Evolutionary conservation across 2,888 invertebrate genomes (phyloP).

Genomic region (Rotaria socialis): DNA sequence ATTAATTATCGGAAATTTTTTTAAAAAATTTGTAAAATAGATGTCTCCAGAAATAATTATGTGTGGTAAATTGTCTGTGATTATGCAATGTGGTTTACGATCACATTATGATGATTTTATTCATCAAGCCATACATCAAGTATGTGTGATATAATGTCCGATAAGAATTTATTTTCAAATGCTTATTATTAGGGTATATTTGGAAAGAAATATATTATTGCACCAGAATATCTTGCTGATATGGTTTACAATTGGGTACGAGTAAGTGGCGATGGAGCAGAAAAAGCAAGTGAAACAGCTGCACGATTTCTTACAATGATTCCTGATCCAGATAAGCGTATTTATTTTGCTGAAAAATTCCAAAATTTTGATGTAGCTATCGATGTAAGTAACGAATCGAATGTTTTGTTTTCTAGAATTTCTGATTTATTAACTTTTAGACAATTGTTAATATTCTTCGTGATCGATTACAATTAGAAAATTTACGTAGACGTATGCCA

Average conservation of each 20-base stretch:
- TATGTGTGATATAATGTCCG: not conserved
- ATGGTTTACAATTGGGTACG: not conserved
- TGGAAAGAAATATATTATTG: not conserved
- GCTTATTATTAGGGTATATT: not conserved
- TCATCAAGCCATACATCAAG: not conserved
- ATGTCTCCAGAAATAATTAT: slow-evolving; percentile 20
- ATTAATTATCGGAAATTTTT: too few species aligned
- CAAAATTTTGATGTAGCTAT: slow-evolving; percentile 18
- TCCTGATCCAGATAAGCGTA: not conserved
- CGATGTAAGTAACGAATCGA: not conserved
- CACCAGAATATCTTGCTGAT: slow-evolving; percentile 24
- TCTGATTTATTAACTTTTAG: not conserved
- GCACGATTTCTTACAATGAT: slow-evolving; percentile 9
- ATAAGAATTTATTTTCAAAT: not conserved
- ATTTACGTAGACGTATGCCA: slow-evolving; percentile 32
- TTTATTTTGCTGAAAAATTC: slow-evolving; percentile 22
- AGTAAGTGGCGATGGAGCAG: not conserved
- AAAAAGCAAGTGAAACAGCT: not conserved
- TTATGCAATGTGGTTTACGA: not conserved
- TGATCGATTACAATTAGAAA: slow-evolving; percentile 5
- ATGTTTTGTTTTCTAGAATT: not conserved
- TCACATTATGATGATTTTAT: not conserved
- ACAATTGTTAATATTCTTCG: not conserved
- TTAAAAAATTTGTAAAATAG: too few species aligned
- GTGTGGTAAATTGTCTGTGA: slow-evolving; percentile 33